Base-by-base conservation (phyloP, 2,113 vertebrate genomes). In the Ameiurus melas region DNA sequence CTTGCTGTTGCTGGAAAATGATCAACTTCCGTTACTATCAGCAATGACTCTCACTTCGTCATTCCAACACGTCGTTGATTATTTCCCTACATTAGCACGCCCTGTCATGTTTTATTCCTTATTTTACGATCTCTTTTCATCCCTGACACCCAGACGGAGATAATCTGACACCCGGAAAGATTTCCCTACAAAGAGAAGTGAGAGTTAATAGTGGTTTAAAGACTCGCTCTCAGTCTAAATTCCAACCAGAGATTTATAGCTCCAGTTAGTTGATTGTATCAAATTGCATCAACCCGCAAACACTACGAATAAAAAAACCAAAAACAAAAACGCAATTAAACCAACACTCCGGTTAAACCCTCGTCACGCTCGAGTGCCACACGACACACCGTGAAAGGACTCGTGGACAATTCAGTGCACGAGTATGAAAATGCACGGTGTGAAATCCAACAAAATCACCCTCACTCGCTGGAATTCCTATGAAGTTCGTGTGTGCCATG, bases 301-400 rank as follows among this genome's bases (percentile, higher is more conserved):
- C 27, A 13, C 58, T 36, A 17, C 16, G 10, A 58, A 27, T 51
- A 77, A 25, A 51, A 22, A 79, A 68, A 33, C 17, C 4, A 13
- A n/a, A 10, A 51, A 77, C 22, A 75, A 47, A 64, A 66, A 36
- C 19, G 20, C 19, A 25, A 33, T 81, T 53, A 81, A 36, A 55
- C 6, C 14, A 81, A 53, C 30, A 30, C n/a, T 80, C 12, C 75
- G 19, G 57, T 68, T 51, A 27, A 55, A 66, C 5, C 1, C 17
- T 70, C 1, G 5, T 70, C 16, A 39, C 6, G 43, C 20, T 17
- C 20, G 39, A 33, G 60, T 39, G 43, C 60, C 78, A 51, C 84
- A 62, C 70, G 86, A 53, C 88, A 71, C 62, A 85, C 22, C 27
- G 14, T 58, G 4, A 51, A 71, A 81, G 84, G 30, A 73, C 53